Base-by-base conservation (phyloP, 1,140 invertebrate species). In the Leucophenga varia region DNA sequence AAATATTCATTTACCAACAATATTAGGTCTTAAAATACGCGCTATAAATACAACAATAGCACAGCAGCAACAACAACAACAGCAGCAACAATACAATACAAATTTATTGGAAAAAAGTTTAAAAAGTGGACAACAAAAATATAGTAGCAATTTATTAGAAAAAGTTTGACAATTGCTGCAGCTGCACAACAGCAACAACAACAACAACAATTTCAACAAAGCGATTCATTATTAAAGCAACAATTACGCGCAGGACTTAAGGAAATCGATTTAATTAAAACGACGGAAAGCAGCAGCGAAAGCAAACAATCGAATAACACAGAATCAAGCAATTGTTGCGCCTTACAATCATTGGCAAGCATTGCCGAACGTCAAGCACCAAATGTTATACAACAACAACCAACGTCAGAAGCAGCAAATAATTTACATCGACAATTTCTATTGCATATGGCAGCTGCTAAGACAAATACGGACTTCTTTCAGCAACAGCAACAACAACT, bases 171-270 rank as follows among this genome's bases (percentile, higher is more conserved):
- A n/a, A n/a, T n/a, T n/a, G n/a, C n/a, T n/a, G n/a, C n/a, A n/a
- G 31, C 19, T 36, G 4, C 22, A 14, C 38, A 38, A n/a, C 47
- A 44, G 10, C 40, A 39, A 16, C 47, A 42, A 18, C 36, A 36
- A 25, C 42, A 45, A 12, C 49, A 57, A 13, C 32, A 37, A 21
- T 43, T 21, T 12, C 41, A 13, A 30, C 31, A 43, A 14, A 71
- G 51, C 76, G 80, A 72, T 21, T 46, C 74, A 74, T 35, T 72
- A 28, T 51, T 72, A 3, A 68, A 70, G 34, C 69, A 73, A 44
- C 70, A 73, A 42, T 41, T 72, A 14, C 58, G 65, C 3, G 52
- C 48, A 76, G 84, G 67, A 57, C 48, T 61, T 17, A 72, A 67
- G 54, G 69, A 72, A 39, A 38, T 56, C 8, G 17, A 19, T 14